Percentiles rank a stretch among this genome's conserved stretches.
Evolutionary conservation across 1,140 invertebrate species (phyloP).

Genomic region (Heterodera carotae): DNA sequence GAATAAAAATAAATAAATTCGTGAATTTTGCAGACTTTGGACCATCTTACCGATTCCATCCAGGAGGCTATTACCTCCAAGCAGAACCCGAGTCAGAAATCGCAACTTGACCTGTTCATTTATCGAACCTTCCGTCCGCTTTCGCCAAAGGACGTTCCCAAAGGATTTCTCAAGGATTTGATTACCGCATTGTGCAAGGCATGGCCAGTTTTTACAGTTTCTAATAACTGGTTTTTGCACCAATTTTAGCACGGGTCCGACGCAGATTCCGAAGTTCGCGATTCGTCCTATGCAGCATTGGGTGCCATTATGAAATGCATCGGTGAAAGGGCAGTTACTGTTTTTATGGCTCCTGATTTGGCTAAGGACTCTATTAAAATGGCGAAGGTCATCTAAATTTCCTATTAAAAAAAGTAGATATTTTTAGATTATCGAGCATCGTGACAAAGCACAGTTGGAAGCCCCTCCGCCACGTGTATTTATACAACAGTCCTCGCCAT

Average conservation of each 20-base stretch:
- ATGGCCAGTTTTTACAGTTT: slow-evolving; percentile 23
- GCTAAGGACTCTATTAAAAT: slow-evolving; percentile 81
- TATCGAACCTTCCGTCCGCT: slow-evolving; percentile 40
- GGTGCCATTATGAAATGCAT: slow-evolving; percentile 90
- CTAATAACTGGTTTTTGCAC: too few species aligned
- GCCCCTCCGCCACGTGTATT: too few species aligned
- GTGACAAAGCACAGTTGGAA: background rate
- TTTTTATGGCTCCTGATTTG: slow-evolving; percentile 81
- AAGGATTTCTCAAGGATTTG: slow-evolving; percentile 35
- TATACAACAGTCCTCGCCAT: too few species aligned
- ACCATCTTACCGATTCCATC: slow-evolving; percentile 82
- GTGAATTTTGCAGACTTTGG: slow-evolving; percentile 71
- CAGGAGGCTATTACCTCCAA: slow-evolving; percentile 74
- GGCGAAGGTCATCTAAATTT: slow-evolving; percentile 74
- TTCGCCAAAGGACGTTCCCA: slow-evolving; percentile 30
- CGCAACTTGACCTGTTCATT: slow-evolving; percentile 39
- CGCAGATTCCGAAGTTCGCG: slow-evolving; percentile 66
- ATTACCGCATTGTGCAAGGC: slow-evolving; percentile 32
- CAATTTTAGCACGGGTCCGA: slow-evolving; percentile 49
- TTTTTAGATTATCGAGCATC: background rate
- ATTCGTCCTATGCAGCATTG: slow-evolving; percentile 75
- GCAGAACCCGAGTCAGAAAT: slow-evolving; percentile 41
- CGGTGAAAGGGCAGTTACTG: slow-evolving; percentile 84
- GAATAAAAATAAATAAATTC: background rate
- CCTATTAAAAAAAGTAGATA: background rate